Evolutionary conservation across 2,888 invertebrate genomes (phyloP).

Genomic region (Linnaemya tessellans): DNA sequence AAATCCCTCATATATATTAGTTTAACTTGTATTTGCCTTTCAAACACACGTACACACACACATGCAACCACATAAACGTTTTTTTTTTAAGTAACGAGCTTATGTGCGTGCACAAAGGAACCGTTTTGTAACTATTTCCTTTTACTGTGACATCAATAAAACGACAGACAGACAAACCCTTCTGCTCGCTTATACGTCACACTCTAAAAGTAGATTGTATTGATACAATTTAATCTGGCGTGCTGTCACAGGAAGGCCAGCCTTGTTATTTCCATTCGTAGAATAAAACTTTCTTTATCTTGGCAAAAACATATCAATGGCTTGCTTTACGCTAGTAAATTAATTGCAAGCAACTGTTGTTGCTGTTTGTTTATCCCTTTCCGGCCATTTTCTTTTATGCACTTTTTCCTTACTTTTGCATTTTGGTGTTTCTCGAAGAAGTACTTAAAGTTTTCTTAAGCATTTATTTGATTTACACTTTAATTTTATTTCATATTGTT

Average conservation of each 20-base stretch:
- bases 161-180: background rate
- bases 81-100: background rate
- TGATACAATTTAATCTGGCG: slow-evolving; percentile 44
- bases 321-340: slow-evolving; percentile 67
- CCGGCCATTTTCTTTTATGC: background rate
- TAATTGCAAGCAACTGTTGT: slow-evolving; percentile 69
- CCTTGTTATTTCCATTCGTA: background rate
- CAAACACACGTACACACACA: slow-evolving; percentile 10
- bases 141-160: slow-evolving; percentile 20
- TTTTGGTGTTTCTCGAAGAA: slow-evolving; percentile 36
- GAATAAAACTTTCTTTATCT: background rate
- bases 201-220: slow-evolving; percentile 28
- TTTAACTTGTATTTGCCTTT: slow-evolving; percentile 47
- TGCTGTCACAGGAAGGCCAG: background rate
- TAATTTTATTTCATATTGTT: slow-evolving; percentile 38
- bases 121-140: slow-evolving; percentile 2
- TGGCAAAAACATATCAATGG: background rate
- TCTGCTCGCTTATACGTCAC: background rate
- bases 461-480: slow-evolving; percentile 74
- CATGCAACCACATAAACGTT: background rate
- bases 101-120: background rate
- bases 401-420: background rate
- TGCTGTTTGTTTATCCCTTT: slow-evolving; percentile 53
- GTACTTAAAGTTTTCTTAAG: slow-evolving; percentile 56
- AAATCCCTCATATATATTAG: slow-evolving; percentile 60